Evolutionary conservation across 1,140 invertebrate species (phyloP).

Genomic region (Cydia strobilella): DNA sequence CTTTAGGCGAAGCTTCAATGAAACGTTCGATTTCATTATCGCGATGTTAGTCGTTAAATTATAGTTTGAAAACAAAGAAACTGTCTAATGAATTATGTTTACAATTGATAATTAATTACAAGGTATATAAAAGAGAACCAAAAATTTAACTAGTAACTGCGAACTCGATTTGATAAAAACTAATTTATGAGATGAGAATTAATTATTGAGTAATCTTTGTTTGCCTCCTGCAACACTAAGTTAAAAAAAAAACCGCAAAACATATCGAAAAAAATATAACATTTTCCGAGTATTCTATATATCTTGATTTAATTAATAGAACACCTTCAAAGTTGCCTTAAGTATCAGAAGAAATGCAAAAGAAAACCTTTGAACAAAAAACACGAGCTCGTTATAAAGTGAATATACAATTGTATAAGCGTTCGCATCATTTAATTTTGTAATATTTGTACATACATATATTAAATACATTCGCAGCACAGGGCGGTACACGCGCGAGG

Average conservation of each 20-base stretch:
- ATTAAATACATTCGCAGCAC: constrained; percentile 14
- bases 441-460: constrained; percentile 7
- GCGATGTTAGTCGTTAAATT: background rate
- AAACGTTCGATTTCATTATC: background rate
- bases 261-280: background rate
- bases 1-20: background rate
- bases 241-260: background rate
- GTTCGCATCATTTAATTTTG: background rate
- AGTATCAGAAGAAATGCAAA: background rate
- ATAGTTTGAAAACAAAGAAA: too few relatives aligned
- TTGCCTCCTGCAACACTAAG: too few relatives aligned
- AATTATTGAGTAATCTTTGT: too few relatives aligned
- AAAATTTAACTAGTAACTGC: too few relatives aligned
- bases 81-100: too few relatives aligned
- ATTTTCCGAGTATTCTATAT: background rate
- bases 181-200: too few relatives aligned
- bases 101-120: too few relatives aligned
- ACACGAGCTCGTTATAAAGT: constrained; percentile 9
- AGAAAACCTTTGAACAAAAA: constrained; percentile 18
- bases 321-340: constrained; percentile 12
- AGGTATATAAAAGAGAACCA: too few relatives aligned
- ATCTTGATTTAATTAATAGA: background rate
- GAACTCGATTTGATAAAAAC: too few relatives aligned
- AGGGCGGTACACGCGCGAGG: constrained; percentile 15
- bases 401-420: constrained; percentile 5